Evolutionary conservation across 2,888 invertebrate species (phyloP).

Genomic region (Temnothorax ravouxi): DNA sequence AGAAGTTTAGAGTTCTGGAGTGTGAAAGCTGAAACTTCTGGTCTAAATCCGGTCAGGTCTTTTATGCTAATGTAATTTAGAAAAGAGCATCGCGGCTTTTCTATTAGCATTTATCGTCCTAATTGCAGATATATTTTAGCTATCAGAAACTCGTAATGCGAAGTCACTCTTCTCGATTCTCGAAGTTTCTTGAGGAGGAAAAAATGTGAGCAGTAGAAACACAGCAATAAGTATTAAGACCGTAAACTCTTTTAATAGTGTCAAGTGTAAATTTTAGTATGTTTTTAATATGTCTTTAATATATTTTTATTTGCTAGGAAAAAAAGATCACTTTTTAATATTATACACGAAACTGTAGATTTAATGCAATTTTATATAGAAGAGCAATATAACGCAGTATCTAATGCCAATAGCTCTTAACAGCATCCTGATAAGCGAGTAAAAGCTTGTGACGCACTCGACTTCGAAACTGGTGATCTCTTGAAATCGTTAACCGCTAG

Average conservation of each 20-base stretch:
- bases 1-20: constrained; percentile 7
- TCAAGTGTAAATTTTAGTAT: not conserved
- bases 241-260: not conserved
- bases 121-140: constrained; percentile 37
- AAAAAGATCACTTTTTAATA: not conserved
- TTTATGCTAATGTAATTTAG: constrained; percentile 49
- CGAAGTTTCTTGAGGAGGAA: not conserved
- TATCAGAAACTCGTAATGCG: constrained; percentile 23
- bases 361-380: not conserved
- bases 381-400: not conserved
- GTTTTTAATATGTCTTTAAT: not conserved
- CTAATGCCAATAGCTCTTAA: not conserved
- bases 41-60: not conserved
- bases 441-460: constrained; percentile 16
- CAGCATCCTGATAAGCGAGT: constrained; percentile 2
- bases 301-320: not conserved
- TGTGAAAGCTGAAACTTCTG: too few relatives aligned
- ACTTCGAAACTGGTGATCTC: constrained; percentile 13
- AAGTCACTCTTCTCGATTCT: not conserved
- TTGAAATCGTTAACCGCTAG: constrained; percentile 29
- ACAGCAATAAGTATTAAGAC: not conserved
- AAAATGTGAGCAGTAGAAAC: not conserved
- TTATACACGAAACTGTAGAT: not conserved
- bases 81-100: constrained; percentile 17
- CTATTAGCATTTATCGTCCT: constrained; percentile 42